Percentiles rank a stretch among this genome's conserved stretches.
Evolutionary conservation across 2,113 vertebrate species (phyloP).

Genomic region (Campylorhamphus procurvoides): DNA sequence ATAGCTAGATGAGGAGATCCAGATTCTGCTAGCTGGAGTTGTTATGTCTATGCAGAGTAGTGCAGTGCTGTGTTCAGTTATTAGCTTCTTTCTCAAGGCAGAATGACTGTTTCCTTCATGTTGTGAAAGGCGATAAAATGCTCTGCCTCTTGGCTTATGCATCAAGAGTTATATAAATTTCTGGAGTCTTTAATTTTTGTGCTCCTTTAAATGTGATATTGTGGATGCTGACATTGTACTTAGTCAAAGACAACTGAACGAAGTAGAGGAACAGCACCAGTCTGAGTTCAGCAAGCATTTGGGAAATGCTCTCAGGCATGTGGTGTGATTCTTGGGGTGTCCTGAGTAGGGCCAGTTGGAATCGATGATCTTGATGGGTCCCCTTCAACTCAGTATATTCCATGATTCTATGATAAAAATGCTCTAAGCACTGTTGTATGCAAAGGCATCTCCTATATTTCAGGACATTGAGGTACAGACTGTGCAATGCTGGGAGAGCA

Average conservation of each 20-base stretch:
- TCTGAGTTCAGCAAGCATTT: not conserved
- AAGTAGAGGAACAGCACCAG: not conserved
- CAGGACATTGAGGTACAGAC: not conserved
- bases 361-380: not conserved
- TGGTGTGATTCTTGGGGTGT: not conserved
- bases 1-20: not conserved
- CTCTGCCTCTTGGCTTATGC: not conserved
- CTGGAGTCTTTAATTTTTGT: not conserved
- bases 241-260: not conserved
- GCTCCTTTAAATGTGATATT: not conserved
- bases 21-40: not conserved
- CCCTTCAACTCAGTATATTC: not conserved
- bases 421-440: not conserved
- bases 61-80: not conserved
- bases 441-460: not conserved
- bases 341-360: not conserved
- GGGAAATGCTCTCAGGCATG: not conserved
- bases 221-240: not conserved
- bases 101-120: fast-evolving
- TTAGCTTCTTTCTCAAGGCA: not conserved
- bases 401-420: not conserved
- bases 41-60: not conserved
- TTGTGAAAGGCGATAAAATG: not conserved
- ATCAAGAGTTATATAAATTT: not conserved
- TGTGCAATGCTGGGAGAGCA: not conserved